phyloP scores from a whole-genome alignment of 2,797 vertebrate species.

The Okamejei kenojei region DNA sequence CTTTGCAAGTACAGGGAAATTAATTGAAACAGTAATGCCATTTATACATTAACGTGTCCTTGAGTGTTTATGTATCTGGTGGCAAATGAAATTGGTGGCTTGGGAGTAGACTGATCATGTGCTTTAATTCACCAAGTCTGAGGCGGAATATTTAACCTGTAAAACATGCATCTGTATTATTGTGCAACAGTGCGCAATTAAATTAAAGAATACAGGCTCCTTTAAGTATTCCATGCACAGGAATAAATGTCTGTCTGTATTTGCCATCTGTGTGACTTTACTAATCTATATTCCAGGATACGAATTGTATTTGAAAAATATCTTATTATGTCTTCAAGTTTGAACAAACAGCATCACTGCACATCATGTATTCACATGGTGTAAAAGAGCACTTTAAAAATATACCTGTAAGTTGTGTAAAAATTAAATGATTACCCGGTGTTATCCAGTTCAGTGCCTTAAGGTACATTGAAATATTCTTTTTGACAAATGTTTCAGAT shows the following conservation, averaged over 20 bases:
- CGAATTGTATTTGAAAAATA: neutral
- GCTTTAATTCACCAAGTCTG: neutral
- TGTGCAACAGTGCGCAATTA: neutral
- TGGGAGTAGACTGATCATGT: neutral
- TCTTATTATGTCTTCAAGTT: neutral
- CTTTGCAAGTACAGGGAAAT: neutral
- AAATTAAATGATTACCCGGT: neutral
- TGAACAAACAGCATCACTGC: neutral
- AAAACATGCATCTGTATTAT: neutral
- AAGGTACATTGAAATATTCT: neutral
- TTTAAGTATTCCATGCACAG: neutral
- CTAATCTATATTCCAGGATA: neutral
- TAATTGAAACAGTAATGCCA: neutral
- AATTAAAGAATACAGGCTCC: neutral
- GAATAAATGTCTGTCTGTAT: neutral
- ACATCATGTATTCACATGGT: neutral
- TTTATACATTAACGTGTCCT: neutral
- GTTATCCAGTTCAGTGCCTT: neutral
- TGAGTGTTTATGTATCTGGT: neutral
- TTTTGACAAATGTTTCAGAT: neutral
- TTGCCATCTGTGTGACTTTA: neutral
- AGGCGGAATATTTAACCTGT: neutral
- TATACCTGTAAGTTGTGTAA: neutral
- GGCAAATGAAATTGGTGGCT: neutral
- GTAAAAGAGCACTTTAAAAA: neutral